Evolutionary conservation across 35 echinoderm and acorn worm genomes (phyloP).

Genomic region (Ophioderma brevispina): DNA sequence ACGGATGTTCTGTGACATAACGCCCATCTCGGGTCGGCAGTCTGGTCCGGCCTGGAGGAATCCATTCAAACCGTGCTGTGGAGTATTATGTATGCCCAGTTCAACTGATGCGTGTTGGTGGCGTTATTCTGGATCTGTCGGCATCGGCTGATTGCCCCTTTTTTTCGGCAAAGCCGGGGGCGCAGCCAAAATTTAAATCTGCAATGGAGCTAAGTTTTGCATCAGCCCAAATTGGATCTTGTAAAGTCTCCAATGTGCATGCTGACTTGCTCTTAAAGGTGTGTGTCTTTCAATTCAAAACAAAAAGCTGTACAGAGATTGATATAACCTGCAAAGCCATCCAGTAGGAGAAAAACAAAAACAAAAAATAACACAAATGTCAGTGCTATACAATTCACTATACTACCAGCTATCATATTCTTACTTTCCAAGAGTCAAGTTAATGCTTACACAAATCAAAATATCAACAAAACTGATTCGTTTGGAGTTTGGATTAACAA

Average conservation of each 20-base stretch:
- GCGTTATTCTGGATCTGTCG: background rate
- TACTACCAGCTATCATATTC: background rate
- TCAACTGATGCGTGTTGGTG: background rate
- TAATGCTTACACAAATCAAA: background rate
- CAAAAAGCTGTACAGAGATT: background rate
- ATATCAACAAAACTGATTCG: background rate
- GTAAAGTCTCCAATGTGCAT: background rate
- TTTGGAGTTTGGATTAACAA: background rate
- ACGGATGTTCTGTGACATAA: background rate
- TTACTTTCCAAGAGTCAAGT: background rate
- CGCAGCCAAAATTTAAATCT: background rate
- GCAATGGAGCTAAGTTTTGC: background rate
- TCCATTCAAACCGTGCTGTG: background rate
- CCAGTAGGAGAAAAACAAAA: background rate
- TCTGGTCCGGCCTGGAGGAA: background rate
- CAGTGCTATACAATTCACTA: background rate
- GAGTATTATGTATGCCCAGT: background rate
- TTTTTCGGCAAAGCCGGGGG: background rate
- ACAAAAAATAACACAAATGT: background rate
- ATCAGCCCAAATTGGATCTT: background rate
- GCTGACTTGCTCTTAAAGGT: background rate
- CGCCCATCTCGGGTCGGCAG: background rate
- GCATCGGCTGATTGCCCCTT: background rate
- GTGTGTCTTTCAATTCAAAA: background rate
- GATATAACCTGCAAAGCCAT: background rate